Conservation (phyloP, 2,888 invertebrate genomes). For the Trichogramma dendrolimi region DNA sequence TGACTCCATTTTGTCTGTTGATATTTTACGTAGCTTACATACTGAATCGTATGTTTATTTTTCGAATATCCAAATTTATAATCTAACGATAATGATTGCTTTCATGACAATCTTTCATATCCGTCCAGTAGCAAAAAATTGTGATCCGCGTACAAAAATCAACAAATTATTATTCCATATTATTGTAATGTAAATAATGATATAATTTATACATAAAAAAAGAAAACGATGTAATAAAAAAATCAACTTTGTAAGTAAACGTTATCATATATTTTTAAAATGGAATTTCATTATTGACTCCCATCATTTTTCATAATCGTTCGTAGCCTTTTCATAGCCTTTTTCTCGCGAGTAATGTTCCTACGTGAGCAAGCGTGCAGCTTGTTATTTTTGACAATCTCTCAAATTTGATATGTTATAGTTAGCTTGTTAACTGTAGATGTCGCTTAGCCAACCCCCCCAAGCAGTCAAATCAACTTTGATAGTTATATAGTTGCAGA, state of each 20-base stretch:
- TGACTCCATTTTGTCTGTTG: conserved; percentile 42
- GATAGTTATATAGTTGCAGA: too few relatives aligned
- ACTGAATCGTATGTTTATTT: conserved; percentile 12
- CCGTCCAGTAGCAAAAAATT: conserved; percentile 19
- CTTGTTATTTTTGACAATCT: neutral
- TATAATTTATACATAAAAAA: too few relatives aligned
- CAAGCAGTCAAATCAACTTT: too few relatives aligned
- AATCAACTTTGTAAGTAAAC: conserved; percentile 40
- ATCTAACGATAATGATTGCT: too few relatives aligned
- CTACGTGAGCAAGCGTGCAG: neutral
- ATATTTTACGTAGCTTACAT: conserved; percentile 36
- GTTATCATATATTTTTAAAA: conserved; percentile 39
- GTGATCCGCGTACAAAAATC: conserved; percentile 27
- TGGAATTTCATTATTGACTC: conserved; percentile 5
- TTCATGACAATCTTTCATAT: neutral
- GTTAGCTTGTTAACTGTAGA: too few relatives aligned
- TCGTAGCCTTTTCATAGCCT: too few relatives aligned
- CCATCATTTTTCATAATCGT: too few relatives aligned
- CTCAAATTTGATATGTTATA: too few relatives aligned
- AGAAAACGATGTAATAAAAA: too few relatives aligned
- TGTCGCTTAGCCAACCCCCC: too few relatives aligned
- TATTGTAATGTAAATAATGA: conserved; percentile 31
- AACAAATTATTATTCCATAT: conserved; percentile 23
- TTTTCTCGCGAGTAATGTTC: neutral
- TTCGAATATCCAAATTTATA: conserved; percentile 16